These are phyloP conservation scores for Erythrocebus patas DNA, from an alignment of 2,113 vertebrate genomes.

Conservation along the genomic window DNA sequence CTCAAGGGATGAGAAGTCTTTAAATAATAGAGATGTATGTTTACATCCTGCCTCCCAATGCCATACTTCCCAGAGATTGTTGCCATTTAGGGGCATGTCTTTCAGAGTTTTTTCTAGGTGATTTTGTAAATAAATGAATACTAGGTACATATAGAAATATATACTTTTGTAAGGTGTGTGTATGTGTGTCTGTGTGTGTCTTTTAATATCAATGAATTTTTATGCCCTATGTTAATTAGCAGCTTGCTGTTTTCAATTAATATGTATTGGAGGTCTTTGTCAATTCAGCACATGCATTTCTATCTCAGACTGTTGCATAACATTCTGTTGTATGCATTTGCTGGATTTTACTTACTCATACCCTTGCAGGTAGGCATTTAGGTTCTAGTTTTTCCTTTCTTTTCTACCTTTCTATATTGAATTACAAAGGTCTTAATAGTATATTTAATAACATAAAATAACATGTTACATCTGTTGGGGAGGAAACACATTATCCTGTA, in stretches of 20 bases:
- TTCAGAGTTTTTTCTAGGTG: neutral
- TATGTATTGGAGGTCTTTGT: neutral
- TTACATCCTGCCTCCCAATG: neutral
- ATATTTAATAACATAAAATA: slow-evolving; percentile 9
- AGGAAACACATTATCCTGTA: neutral
- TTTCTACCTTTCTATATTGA: neutral
- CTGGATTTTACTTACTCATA: neutral
- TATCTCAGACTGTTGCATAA: neutral
- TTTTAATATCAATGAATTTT: neutral
- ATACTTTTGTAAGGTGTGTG: neutral
- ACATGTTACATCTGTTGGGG: neutral
- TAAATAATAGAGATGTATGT: neutral
- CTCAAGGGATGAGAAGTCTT: neutral
- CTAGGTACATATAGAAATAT: neutral
- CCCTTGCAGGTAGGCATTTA: neutral
- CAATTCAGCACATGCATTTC: neutral
- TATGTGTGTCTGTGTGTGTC: neutral
- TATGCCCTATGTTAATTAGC: neutral
- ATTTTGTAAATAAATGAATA: neutral
- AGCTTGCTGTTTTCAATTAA: neutral
- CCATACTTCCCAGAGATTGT: neutral
- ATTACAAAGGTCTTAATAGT: neutral
- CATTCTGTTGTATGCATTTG: neutral
- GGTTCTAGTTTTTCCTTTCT: neutral
- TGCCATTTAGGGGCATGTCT: neutral